Evolutionary conservation across 2,888 invertebrate species (phyloP).

Genomic region (Candidula unifasciata): DNA sequence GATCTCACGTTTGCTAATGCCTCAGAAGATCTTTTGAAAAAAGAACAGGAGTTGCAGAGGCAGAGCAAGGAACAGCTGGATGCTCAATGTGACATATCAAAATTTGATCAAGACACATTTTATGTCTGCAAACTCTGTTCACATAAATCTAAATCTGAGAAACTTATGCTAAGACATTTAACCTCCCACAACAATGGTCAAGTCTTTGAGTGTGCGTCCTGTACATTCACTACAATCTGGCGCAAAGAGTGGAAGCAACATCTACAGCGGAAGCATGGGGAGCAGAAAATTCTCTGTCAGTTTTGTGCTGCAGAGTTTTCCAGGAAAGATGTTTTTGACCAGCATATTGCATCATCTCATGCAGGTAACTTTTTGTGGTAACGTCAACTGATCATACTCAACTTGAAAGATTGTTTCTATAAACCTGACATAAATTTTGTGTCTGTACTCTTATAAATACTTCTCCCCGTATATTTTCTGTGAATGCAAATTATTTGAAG

Average conservation of each 20-base stretch:
- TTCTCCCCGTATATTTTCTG: too few relatives aligned
- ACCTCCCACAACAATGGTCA: constrained; percentile 46
- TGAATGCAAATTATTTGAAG: too few relatives aligned
- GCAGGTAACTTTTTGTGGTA: too few relatives aligned
- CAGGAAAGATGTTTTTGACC: constrained; percentile 30
- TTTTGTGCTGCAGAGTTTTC: constrained; percentile 40
- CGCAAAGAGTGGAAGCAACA: constrained; percentile 49
- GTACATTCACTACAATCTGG: constrained; percentile 40
- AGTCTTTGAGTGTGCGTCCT: constrained; percentile 37
- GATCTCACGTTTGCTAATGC: not conserved
- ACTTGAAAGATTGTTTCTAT: too few relatives aligned
- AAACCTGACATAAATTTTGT: too few relatives aligned
- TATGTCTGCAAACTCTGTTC: constrained; percentile 47
- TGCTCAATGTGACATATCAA: constrained; percentile 24
- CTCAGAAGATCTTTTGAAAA: constrained; percentile 5
- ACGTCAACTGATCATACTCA: too few relatives aligned
- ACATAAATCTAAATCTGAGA: constrained; percentile 46
- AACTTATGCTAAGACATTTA: constrained; percentile 47
- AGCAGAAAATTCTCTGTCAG: constrained; percentile 34
- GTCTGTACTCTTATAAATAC: too few relatives aligned
- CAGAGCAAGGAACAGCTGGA: constrained; percentile 14
- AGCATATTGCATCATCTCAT: constrained; percentile 40
- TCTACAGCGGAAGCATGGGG: constrained; percentile 31
- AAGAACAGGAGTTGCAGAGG: not conserved
- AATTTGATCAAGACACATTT: constrained; percentile 15